A percentile compares a stretch with the other conserved stretches of the same genome.
Conservation (phyloP, 2,113 vertebrate genomes). For the Barnardius zonarius region DNA sequence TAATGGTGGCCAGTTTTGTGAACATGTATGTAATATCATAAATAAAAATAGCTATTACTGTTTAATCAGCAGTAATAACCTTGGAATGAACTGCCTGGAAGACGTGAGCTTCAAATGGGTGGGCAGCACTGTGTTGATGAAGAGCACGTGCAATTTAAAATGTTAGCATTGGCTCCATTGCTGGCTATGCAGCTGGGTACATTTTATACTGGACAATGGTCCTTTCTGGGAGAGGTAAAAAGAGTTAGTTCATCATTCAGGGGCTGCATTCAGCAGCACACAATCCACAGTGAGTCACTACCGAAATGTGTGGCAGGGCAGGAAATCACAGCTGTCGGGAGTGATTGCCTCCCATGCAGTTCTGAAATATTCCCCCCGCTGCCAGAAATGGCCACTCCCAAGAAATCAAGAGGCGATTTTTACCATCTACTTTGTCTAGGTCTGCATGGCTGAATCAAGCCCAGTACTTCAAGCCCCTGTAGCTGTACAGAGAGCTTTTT, state of each 20-base stretch:
- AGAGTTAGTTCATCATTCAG: background rate
- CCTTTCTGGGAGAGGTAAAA: slow-evolving; percentile 35
- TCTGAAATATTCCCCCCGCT: background rate
- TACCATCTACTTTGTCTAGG: background rate
- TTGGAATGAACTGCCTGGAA: background rate
- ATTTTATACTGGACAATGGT: slow-evolving; percentile 17
- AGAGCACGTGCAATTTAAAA: background rate
- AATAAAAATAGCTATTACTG: background rate
- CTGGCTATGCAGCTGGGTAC: slow-evolving; percentile 33
- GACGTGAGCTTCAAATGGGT: background rate
- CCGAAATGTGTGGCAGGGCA: background rate
- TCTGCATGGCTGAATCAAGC: background rate
- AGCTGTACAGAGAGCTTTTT: background rate
- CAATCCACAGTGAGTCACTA: slow-evolving; percentile 38
- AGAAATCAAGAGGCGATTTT: background rate
- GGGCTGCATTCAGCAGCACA: slow-evolving; percentile 29
- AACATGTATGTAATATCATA: background rate
- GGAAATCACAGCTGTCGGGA: slow-evolving; percentile 28
- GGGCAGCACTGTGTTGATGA: background rate
- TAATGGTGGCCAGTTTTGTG: background rate
- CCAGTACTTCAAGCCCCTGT: background rate
- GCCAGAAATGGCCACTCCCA: background rate
- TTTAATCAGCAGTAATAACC: background rate
- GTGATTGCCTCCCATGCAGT: background rate
- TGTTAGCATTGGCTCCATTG: background rate